These are phyloP conservation scores for Australoheros facetus DNA, from an alignment of 2,797 vertebrate genomes.

Conservation along the genomic window DNA sequence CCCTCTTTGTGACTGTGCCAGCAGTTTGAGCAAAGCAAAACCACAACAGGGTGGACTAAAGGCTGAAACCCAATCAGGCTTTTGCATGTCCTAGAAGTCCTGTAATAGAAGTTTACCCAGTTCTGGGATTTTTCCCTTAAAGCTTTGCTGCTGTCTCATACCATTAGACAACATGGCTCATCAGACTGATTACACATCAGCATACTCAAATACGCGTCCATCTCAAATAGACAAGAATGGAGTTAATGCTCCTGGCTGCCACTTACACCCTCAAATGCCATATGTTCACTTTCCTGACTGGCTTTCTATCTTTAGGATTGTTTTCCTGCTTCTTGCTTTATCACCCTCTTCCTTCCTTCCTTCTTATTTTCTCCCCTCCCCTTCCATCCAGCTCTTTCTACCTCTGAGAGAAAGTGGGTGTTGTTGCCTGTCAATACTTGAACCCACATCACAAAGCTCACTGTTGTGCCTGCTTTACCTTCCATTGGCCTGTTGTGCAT, in stretches of 20 bases:
- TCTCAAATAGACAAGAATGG: conserved; percentile 33
- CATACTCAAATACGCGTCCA: conserved; percentile 41
- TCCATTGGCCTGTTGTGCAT: conserved; percentile 16
- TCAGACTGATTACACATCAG: conserved; percentile 67
- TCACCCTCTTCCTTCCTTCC: conserved; percentile 6
- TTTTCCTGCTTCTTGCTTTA: conserved; percentile 30
- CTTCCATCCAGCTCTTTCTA: conserved; percentile 12
- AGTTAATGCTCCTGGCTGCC: conserved; percentile 40
- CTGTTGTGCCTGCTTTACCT: conserved; percentile 30
- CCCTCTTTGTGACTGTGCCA: not conserved
- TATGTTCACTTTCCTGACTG: conserved; percentile 29
- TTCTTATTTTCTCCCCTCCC: conserved; percentile 2
- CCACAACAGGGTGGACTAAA: not conserved
- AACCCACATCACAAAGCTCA: conserved; percentile 14
- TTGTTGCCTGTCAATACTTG: conserved; percentile 12
- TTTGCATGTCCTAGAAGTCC: conserved; percentile 11
- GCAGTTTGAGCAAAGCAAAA: conserved; percentile 4
- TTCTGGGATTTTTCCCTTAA: not conserved
- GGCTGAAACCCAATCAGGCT: conserved; percentile 21
- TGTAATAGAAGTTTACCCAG: conserved; percentile 15
- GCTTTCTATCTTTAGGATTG: conserved; percentile 52
- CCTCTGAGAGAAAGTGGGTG: conserved; percentile 9
- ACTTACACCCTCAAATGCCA: conserved; percentile 45
- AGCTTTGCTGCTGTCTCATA: conserved; percentile 45
- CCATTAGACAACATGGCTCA: conserved; percentile 57